Evolutionary conservation across 1,140 invertebrate species (phyloP), one percentile per base, ranked within the genome.

Genomic region (Lordiphosa mommai): DNA sequence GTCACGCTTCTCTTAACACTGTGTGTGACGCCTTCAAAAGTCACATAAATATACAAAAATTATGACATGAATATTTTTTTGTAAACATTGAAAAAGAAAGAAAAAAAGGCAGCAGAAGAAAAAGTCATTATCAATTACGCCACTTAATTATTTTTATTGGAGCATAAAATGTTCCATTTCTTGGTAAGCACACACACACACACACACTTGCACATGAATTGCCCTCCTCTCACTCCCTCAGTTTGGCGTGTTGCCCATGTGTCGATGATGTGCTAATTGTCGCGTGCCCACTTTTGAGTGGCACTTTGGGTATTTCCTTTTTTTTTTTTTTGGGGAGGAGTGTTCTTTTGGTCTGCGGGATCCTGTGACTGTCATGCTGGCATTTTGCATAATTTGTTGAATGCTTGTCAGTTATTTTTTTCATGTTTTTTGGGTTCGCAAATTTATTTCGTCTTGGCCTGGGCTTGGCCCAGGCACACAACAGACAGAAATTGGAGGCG

Each of bases 71-170:
- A 72, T 6, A 61, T 40, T 48, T 53, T 53, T 51, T 46, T 50
- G 61, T 27, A 10, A 47, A 50, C 34, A 51, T n/a, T 43, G 43
- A 49, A 59, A 56, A 72, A 66, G 51, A 49, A 48, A 29, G 10
- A 12, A 7, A 16, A 51, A 33, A 36, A 23, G 40, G 50, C 34
- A 57, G 9, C 33, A 46, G 40, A 51, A 46, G 60, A 77, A 65
- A 64, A 68, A 82, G 72, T 76, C 76, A 82, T 82, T 82, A 84
- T 82, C 76, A 82, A 82, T 82, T 82, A 82, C 77, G 76, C 61
- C 76, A 82, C 76, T 82, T 82, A 82, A 82, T 82, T 82, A 82
- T 84, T 84, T 82, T 76, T 82, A 82, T 82, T 82, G 77, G 76
- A 82, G 76, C 77, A 84, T 82, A 84, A 82, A 82, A 84, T 82